phyloP scores from a whole-genome alignment of 2,888 invertebrate species.

The Cynaeus angustus region DNA sequence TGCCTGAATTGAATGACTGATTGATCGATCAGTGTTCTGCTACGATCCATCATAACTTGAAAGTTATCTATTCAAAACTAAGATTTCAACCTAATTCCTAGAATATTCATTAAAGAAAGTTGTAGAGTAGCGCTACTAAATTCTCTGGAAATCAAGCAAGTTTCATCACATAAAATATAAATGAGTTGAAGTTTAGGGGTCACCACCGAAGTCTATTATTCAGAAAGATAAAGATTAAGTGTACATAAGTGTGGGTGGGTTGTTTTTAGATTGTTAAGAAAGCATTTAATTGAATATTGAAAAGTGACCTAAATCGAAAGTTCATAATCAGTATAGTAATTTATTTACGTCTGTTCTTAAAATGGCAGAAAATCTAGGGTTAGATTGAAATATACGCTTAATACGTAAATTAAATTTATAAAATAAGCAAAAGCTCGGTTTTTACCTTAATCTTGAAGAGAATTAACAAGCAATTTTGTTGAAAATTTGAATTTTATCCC shows the following conservation, averaged over 20 bases:
- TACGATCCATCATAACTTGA: constrained; percentile 33
- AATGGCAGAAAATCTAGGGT: neutral
- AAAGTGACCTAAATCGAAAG: neutral
- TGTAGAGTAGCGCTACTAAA: neutral
- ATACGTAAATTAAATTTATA: constrained; percentile 15
- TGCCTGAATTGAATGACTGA: constrained; percentile 23
- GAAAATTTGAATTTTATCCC: constrained; percentile 14
- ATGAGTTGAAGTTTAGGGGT: constrained; percentile 9
- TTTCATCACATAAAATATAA: constrained; percentile 8
- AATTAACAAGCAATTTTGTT: constrained; percentile 25
- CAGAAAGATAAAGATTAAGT: constrained; percentile 3
- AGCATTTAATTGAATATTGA: neutral
- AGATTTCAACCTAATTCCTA: constrained; percentile 26
- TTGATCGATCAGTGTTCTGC: constrained; percentile 34
- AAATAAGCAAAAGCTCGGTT: neutral
- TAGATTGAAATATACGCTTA: constrained; percentile 1
- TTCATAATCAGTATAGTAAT: constrained; percentile 2
- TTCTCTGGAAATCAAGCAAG: constrained; percentile 5
- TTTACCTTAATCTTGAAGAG: constrained; percentile 5
- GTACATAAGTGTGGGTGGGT: neutral
- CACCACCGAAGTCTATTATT: constrained; percentile 8
- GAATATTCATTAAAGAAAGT: constrained; percentile 28
- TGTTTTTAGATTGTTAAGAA: neutral
- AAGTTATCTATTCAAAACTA: constrained; percentile 37
- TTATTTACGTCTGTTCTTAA: neutral